phyloP scores from a whole-genome alignment of 2,113 vertebrate species.

The Malurus melanocephalus region DNA sequence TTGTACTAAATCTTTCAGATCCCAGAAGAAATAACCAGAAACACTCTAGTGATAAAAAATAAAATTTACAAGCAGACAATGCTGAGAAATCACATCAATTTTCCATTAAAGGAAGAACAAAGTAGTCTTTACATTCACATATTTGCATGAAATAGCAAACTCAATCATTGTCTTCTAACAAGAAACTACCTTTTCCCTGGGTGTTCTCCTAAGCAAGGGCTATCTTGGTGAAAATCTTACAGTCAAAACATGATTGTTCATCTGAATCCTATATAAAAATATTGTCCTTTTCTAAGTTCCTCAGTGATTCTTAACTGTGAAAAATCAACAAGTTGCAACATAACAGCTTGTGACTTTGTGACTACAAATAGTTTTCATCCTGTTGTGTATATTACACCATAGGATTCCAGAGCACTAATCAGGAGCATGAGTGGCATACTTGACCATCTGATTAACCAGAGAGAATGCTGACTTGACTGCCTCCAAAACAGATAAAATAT shows the following conservation, averaged over 20 bases:
- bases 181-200: neutral
- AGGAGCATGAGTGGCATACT: neutral
- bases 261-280: neutral
- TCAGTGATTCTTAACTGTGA: neutral
- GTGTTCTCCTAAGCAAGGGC: neutral
- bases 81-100: neutral
- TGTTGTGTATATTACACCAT: neutral
- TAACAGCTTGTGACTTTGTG: neutral
- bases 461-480: neutral
- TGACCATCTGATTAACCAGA: neutral
- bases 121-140: neutral
- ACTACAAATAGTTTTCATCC: slow-evolving; percentile 2
- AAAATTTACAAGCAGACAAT: neutral
- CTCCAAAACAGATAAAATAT: neutral
- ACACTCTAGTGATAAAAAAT: neutral
- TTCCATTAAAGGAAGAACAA: neutral
- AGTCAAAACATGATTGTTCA: neutral
- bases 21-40: neutral
- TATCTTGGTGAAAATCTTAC: neutral
- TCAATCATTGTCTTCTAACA: neutral
- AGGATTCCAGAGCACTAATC: slow-evolving; percentile 7
- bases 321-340: neutral
- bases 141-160: neutral
- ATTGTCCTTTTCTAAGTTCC: neutral
- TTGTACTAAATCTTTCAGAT: neutral